phyloP scores from a whole-genome alignment of 2,888 invertebrate species.

The Pasiphila rectangulata region DNA sequence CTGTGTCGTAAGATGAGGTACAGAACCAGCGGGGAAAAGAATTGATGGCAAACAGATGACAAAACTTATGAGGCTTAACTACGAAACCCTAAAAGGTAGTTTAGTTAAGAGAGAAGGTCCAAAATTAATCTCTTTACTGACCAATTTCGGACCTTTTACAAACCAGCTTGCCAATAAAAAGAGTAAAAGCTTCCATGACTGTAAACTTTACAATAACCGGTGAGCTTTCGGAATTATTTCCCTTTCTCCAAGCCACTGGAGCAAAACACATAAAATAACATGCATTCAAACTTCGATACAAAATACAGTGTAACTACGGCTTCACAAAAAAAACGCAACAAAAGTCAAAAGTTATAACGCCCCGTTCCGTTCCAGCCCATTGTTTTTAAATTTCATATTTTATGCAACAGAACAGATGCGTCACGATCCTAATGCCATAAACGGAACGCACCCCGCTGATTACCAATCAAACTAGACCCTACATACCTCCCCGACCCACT shows the following conservation, averaged over 20 bases:
- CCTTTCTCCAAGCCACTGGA: slow-evolving; percentile 1
- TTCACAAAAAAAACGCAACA: slow-evolving; percentile 7
- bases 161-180: background rate
- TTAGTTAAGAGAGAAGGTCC: too few species aligned
- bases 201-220: slow-evolving; percentile 2
- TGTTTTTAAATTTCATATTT: slow-evolving; percentile 67
- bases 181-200: background rate
- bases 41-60: too few species aligned
- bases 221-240: background rate
- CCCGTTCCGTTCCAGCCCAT: slow-evolving; percentile 40
- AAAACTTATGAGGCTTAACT: too few species aligned
- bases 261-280: slow-evolving; percentile 6
- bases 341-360: slow-evolving; percentile 29
- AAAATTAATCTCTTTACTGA: too few species aligned
- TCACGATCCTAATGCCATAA: slow-evolving; percentile 69
- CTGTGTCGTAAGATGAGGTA: too few species aligned
- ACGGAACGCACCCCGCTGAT: slow-evolving; percentile 63
- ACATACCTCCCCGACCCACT: slow-evolving; percentile 45
- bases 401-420: slow-evolving; percentile 73
- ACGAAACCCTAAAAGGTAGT: too few species aligned
- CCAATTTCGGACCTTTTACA: background rate
- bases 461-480: slow-evolving; percentile 49
- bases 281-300: background rate
- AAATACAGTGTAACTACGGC: background rate
- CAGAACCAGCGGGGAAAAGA: too few species aligned